These are phyloP conservation scores for Glareola pratincola DNA, from an alignment of 2,113 vertebrate species.

Conservation along the genomic window DNA sequence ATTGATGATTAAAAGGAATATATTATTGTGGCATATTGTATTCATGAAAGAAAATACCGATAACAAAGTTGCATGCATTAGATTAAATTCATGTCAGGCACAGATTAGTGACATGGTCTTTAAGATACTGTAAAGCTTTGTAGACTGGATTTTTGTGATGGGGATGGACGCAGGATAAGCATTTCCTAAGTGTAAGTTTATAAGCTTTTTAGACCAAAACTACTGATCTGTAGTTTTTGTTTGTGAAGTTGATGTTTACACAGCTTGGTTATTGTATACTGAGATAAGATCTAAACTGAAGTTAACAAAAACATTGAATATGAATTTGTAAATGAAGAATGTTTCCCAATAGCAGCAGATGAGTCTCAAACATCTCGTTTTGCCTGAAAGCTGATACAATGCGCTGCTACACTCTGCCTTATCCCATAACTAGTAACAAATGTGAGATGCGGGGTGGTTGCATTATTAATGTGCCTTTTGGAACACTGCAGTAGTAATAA, in stretches of 20 bases:
- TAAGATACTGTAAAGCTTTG: not conserved
- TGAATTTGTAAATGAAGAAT: not conserved
- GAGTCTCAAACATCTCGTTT: not conserved
- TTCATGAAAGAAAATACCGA: not conserved
- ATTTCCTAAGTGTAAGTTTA: not conserved
- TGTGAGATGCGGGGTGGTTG: not conserved
- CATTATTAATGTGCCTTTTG: not conserved
- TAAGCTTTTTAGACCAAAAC: not conserved
- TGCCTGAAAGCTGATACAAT: not conserved
- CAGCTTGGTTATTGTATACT: not conserved
- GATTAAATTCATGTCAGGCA: not conserved
- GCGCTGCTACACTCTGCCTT: not conserved
- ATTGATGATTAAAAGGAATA: not conserved
- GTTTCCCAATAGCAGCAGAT: not conserved
- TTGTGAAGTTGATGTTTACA: not conserved
- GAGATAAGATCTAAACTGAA: not conserved
- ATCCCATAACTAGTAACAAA: not conserved
- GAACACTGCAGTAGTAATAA: not conserved
- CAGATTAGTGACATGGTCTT: not conserved
- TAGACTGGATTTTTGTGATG: fast-evolving
- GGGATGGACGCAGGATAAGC: not conserved
- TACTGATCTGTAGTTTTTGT: fast-evolving
- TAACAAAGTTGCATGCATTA: not conserved
- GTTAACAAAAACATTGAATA: not conserved
- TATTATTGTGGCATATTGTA: not conserved